Conservation (phyloP, 2,113 vertebrate species). For the Psittacula cyanocephala region DNA sequence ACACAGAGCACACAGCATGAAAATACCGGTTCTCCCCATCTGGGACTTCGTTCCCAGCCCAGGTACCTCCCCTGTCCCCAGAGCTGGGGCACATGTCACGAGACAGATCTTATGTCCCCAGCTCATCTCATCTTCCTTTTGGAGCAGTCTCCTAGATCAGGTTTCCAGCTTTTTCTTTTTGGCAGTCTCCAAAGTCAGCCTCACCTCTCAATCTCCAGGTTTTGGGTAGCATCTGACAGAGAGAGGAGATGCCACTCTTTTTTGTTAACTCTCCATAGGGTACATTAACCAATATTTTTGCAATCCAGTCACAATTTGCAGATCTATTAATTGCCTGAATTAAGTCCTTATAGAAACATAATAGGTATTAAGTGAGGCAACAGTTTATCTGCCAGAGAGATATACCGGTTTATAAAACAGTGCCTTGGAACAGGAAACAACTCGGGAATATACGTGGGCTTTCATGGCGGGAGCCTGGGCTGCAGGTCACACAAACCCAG, state of each 20-base stretch:
- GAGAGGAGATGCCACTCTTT: background rate
- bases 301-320: background rate
- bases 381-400: background rate
- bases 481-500: background rate
- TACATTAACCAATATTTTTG: background rate
- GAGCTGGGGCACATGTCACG: conserved; percentile 36
- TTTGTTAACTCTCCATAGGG: background rate
- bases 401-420: background rate
- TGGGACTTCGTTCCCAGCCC: background rate
- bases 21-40: background rate
- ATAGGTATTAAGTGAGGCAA: background rate
- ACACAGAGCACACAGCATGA: background rate
- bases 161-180: conserved; percentile 60
- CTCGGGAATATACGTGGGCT: background rate
- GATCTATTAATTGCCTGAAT: background rate
- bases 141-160: background rate
- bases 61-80: conserved; percentile 43
- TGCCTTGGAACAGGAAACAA: background rate
- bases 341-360: background rate
- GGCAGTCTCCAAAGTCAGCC: conserved; percentile 56
- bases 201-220: conserved; percentile 37
- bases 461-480: background rate
- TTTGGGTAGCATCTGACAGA: conserved; percentile 3
- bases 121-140: conserved; percentile 62
- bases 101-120: conserved; percentile 49